Percentiles rank a stretch among this genome's conserved stretches.
Conservation (phyloP, 2,888 invertebrate species). For the Caenorhabditis sp. region DNA sequence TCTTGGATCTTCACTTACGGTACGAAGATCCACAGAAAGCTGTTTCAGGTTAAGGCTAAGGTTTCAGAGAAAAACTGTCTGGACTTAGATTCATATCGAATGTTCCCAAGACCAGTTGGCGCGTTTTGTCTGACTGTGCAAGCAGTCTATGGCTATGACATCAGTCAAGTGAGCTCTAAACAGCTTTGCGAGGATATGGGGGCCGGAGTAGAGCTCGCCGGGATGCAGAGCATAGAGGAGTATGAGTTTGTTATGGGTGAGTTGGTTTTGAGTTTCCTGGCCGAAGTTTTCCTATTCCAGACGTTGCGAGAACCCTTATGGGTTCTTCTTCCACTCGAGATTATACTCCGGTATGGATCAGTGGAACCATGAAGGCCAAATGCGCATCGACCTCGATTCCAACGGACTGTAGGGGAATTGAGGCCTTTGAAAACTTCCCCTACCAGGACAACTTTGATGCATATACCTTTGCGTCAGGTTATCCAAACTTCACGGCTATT, state of each 20-base stretch:
- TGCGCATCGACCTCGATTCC: too few relatives aligned
- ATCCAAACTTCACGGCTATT: background rate
- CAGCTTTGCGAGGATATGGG: too few relatives aligned
- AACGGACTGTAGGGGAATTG: background rate
- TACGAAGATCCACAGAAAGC: too few relatives aligned
- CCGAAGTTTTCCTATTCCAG: background rate
- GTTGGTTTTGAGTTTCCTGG: background rate
- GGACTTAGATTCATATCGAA: background rate
- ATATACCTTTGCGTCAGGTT: background rate
- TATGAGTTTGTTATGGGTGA: background rate
- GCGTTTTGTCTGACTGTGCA: background rate
- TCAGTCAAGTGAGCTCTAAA: too few relatives aligned
- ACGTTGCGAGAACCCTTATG: background rate
- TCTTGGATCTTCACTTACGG: too few relatives aligned
- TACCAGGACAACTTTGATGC: constrained; percentile 1
- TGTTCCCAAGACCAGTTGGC: background rate
- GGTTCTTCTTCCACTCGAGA: too few relatives aligned
- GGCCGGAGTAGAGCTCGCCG: too few relatives aligned
- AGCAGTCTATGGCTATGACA: background rate
- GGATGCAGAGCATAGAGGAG: background rate
- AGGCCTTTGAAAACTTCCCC: background rate
- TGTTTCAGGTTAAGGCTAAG: too few relatives aligned
- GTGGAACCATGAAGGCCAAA: too few relatives aligned
- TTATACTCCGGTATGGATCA: too few relatives aligned
- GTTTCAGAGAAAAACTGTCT: too few relatives aligned